phyloP scores from a whole-genome alignment of 2,797 vertebrate genomes.

The Streptopelia turtur region DNA sequence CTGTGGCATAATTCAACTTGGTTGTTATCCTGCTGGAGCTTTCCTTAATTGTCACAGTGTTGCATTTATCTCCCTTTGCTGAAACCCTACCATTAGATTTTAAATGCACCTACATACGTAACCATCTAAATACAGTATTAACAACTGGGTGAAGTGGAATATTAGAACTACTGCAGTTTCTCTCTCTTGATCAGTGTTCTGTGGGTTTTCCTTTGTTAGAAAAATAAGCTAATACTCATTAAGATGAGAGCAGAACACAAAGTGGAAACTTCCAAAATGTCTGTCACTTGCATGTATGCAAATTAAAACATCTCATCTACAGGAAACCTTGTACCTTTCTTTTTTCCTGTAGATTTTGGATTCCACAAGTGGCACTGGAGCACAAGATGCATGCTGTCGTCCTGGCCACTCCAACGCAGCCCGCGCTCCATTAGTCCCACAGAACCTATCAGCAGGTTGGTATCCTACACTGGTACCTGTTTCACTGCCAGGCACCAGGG shows the following conservation, averaged over 20 bases:
- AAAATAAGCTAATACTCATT: neutral
- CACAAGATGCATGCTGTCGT: neutral
- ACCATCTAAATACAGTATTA: neutral
- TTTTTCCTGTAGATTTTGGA: neutral
- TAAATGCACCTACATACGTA: neutral
- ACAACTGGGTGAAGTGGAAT: neutral
- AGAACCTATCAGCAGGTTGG: neutral
- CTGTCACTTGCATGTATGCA: neutral
- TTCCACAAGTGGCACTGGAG: neutral
- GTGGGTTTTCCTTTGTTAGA: neutral
- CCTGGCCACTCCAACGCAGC: neutral
- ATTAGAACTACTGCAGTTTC: neutral
- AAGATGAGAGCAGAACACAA: constrained; percentile 2
- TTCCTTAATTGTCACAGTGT: neutral
- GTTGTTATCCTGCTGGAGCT: neutral
- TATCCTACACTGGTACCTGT: neutral
- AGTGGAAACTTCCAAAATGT: constrained; percentile 11
- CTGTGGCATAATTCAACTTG: neutral
- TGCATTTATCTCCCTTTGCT: neutral
- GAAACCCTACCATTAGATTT: neutral
- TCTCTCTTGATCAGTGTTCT: neutral
- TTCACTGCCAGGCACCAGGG: neutral
- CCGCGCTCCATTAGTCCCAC: neutral
- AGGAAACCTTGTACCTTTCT: neutral
- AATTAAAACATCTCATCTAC: neutral